Evolutionary conservation across 37 sponge, comb jelly and placozoan species (phyloP), one percentile per base, ranked within the genome.

Genomic region (Eunapius fragilis): DNA sequence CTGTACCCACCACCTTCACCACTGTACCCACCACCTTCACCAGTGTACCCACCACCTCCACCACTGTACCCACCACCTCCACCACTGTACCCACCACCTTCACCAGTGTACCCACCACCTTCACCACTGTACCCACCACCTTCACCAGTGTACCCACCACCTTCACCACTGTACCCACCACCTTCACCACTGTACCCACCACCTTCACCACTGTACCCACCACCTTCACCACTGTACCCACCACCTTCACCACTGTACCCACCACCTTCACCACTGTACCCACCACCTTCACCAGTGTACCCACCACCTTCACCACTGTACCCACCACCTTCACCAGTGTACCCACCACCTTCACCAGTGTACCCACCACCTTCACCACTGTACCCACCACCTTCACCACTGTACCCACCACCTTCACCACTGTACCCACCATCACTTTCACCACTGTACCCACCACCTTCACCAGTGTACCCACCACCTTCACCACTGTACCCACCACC

Each of bases 271-370:
- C n/a, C n/a, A n/a, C n/a, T n/a, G n/a, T n/a, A n/a, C 35, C 76
- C 25, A 9, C 35, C 35, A 24, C 76, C 35, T 32, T 32, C 11
- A 32, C 76, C 31, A 24, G n/a, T n/a, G n/a, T n/a, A n/a, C n/a
- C 76, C 35, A 9, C 76, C 35, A 13, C 3, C 31, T 35, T 7
- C 35, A 4, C 35, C 76, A 9, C 35, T 35, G 10, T 11, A 4
- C 76, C 33, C 35, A 32, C 70, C 33, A 19, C 35, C 81, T 69
- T 67, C 81, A 23, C 83, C 31, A n/a, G n/a, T n/a, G n/a, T 71
- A 35, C 23, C 30, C 25, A 45, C 37, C 32, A 47, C 72, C 27
- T 33, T 17, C 67, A 7, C 17, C 32, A 19, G 34, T 48, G 22
- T 27, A 41, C 68, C 30, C 70, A 41, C 28, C 75, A 30, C 17